Percentiles rank a stretch among this genome's conserved stretches.
These are phyloP conservation scores for Cecidostiba fungosa DNA, from an alignment of 2,888 invertebrate species.

Conservation along the genomic window DNA sequence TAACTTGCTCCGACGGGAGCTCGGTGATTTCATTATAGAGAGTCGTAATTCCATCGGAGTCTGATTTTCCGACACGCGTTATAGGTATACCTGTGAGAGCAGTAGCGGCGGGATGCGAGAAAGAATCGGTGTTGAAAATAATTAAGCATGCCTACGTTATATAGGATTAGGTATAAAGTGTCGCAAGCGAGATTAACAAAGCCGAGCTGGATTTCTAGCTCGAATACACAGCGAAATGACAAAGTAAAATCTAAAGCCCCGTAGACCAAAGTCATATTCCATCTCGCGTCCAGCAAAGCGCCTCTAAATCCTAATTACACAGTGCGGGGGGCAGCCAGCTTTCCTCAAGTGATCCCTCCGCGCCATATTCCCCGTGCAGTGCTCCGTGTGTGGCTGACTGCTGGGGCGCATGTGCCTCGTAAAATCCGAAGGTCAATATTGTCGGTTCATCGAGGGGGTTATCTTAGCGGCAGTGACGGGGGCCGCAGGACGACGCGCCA, in stretches of 20 bases:
- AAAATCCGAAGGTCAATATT: slow-evolving; percentile 44
- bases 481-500: neutral
- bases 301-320: slow-evolving; percentile 17
- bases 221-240: neutral
- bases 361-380: neutral
- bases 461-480: neutral
- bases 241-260: slow-evolving; percentile 6
- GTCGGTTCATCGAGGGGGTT: slow-evolving; percentile 35
- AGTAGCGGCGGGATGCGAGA: too few relatives aligned
- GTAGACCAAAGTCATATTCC: neutral
- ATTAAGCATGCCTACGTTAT: too few relatives aligned
- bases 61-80: neutral
- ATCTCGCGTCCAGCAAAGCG: neutral
- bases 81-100: too few relatives aligned
- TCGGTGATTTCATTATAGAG: neutral
- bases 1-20: neutral
- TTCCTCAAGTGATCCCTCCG: neutral
- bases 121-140: too few relatives aligned
- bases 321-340: slow-evolving; percentile 1
- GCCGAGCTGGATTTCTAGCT: neutral
- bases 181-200: too few relatives aligned
- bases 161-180: too few relatives aligned
- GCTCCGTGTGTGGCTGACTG: neutral
- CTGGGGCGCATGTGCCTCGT: slow-evolving; percentile 3
- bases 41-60: neutral